Conservation (phyloP, 2,113 vertebrate genomes). For the Recurvirostra avosetta region DNA sequence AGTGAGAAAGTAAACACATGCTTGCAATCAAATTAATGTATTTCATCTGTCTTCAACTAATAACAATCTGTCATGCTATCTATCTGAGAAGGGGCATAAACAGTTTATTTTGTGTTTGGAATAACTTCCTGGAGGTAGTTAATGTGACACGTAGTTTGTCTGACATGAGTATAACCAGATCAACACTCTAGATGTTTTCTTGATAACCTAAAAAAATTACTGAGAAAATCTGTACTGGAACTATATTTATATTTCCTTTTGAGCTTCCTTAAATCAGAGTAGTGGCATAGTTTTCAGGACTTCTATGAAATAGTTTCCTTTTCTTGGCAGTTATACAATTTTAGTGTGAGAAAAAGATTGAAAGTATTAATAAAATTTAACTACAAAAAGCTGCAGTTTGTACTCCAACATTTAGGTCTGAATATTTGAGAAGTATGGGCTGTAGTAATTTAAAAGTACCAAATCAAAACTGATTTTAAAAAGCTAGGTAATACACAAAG, state of each 20-base stretch:
- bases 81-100: conserved; percentile 89
- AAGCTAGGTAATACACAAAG: background rate
- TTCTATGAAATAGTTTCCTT: conserved; percentile 53
- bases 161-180: conserved; percentile 94
- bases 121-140: conserved; percentile 95
- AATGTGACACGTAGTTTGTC: conserved; percentile 94
- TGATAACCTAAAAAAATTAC: conserved; percentile 89
- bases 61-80: conserved; percentile 92
- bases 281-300: conserved; percentile 35
- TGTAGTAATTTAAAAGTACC: background rate
- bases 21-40: conserved; percentile 89
- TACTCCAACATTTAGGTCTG: background rate
- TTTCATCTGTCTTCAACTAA: conserved; percentile 90
- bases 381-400: background rate
- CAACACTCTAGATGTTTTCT: conserved; percentile 91
- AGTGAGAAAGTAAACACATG: conserved; percentile 89
- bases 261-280: conserved; percentile 62
- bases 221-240: conserved; percentile 72
- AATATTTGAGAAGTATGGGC: background rate
- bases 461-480: background rate
- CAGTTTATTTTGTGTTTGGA: conserved; percentile 99
- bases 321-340: conserved; percentile 26
- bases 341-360: conserved; percentile 48
- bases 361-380: conserved; percentile 6
- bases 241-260: conserved; percentile 70